These are phyloP conservation scores for Brevimyrus niger DNA, from an alignment of 2,113 vertebrate genomes.

Conservation along the genomic window DNA sequence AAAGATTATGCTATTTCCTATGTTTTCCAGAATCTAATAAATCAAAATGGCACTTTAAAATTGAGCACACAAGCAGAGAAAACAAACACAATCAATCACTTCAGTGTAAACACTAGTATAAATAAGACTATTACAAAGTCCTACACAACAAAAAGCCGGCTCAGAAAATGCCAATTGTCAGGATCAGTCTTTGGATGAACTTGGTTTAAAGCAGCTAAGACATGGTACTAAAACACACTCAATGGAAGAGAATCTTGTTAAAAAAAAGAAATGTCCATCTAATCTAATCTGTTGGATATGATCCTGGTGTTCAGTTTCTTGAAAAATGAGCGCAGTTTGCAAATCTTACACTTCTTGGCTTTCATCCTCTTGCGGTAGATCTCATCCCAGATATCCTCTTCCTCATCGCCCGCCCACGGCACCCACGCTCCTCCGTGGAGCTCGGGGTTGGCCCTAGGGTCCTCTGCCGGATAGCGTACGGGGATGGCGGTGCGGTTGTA, in stretches of 20 bases:
- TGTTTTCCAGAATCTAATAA: not conserved
- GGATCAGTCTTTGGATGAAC: not conserved
- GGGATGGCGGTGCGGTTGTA: conserved; percentile 89
- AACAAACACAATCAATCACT: not conserved
- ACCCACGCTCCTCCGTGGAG: conserved; percentile 91
- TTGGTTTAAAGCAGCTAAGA: not conserved
- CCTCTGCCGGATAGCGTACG: conserved; percentile 84
- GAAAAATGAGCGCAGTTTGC: conserved; percentile 80
- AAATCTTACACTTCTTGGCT: conserved; percentile 72
- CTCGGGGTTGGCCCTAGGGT: conserved; percentile 81
- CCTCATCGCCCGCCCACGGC: conserved; percentile 83
- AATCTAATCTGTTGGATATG: conserved; percentile 85
- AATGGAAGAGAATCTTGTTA: not conserved
- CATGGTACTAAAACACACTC: not conserved
- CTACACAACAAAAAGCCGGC: not conserved
- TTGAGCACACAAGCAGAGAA: not conserved
- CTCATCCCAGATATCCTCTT: conserved; percentile 59
- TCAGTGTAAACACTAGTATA: conserved; percentile 12
- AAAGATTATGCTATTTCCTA: not conserved
- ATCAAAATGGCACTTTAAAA: not conserved
- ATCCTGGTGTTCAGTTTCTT: conserved; percentile 83
- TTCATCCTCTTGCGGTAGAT: conserved; percentile 55
- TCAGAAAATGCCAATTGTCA: not conserved
- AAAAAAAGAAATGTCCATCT: conserved; percentile 17
- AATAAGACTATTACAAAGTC: not conserved